Conservation (phyloP, 2,113 vertebrate species). For the Phalacrocorax pelagicus region DNA sequence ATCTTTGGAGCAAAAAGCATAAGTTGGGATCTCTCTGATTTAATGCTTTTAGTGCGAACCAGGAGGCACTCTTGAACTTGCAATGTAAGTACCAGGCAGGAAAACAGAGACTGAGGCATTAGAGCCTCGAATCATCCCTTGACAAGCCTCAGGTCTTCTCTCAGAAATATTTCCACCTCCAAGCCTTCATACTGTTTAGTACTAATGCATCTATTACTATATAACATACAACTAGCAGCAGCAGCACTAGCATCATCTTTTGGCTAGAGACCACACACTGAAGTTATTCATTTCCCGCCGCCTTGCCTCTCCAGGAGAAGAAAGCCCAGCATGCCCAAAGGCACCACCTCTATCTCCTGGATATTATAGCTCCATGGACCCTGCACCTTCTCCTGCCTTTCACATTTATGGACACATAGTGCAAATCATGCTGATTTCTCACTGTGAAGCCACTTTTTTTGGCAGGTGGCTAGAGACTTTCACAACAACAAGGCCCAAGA, state of each 20-base stretch:
- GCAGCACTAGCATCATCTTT: neutral
- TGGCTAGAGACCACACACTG: neutral
- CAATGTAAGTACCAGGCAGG: neutral
- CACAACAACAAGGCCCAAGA: neutral
- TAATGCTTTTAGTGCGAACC: neutral
- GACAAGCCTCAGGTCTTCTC: neutral
- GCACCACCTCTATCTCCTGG: neutral
- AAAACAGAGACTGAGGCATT: neutral
- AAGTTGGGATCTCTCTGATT: neutral
- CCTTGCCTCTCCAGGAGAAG: neutral
- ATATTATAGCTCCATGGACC: neutral
- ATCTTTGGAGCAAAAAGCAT: neutral
- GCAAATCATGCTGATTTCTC: neutral
- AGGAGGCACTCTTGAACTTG: neutral
- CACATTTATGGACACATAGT: neutral
- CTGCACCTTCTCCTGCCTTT: neutral
- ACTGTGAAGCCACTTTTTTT: neutral
- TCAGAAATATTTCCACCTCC: neutral
- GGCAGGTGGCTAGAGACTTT: neutral
- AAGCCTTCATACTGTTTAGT: neutral
- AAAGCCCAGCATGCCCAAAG: neutral
- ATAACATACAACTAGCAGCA: neutral
- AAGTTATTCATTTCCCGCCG: rapidly evolving
- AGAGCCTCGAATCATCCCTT: neutral
- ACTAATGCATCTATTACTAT: neutral